Base-by-base conservation (phyloP, 2,113 vertebrate species). In the Solea solea region DNA sequence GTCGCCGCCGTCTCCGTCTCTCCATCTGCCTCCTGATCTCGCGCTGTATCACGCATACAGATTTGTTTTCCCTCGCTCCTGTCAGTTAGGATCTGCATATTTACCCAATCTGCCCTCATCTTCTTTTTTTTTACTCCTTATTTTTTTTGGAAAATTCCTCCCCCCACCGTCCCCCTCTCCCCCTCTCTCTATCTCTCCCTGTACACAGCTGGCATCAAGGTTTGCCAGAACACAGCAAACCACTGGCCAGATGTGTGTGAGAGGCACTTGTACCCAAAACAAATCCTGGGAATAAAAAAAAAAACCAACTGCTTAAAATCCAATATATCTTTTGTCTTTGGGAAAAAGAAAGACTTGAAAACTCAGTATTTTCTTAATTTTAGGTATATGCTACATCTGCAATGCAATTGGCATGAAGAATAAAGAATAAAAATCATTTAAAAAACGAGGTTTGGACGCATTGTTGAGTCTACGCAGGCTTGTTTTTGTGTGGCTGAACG, bases 161-260 rank as follows among this genome's bases (percentile, higher is more conserved):
- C 40, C 16, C 25, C 7, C 41, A 21, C 40, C 40, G 27, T 61
- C 44, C 40, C 52, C 11, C 40, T n/a, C 49, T 28, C 16, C 64
- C 45, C 25, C 53, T 67, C 58, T 74, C 46, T 52, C 45, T 68
- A 28, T 56, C 57, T 64, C 69, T 57, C 48, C 45, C 64, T 58
- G 41, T 72, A 63, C 79, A 76, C 59, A 80, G 79, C 62, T 60
- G 70, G 46, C 27, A 4, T 72, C 27, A 60, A 72, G 45, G 58
- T 69, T 60, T 80, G 79, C 73, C 69, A 60, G 64, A 78, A 70
- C 48, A 48, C 15, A 76, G 58, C 48, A 80, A 79, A 86, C 74
- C 78, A 67, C 76, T 73, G 78, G 74, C 82, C 88, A 89, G 85
- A 88, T 89, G 88, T 78, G 69, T 75, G 39, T 82, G 48, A 64